Evolutionary conservation across 2,888 invertebrate species (phyloP).

Genomic region (Ornithoptera alexandrae): DNA sequence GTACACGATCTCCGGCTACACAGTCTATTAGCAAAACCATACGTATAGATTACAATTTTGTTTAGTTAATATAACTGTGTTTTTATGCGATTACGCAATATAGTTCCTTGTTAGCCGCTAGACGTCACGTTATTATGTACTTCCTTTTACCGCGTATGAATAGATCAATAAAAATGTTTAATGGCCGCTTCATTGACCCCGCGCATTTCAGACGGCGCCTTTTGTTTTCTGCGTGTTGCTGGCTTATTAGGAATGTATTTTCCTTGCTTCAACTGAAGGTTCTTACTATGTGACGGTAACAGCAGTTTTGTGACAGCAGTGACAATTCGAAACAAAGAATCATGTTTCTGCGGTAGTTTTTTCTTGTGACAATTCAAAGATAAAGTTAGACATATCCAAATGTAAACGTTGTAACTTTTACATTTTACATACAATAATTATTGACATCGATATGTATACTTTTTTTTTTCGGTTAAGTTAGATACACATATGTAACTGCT

Average conservation of each 20-base stretch:
- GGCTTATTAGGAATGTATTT: not conserved
- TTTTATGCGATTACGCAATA: conserved; percentile 6
- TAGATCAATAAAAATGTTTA: conserved; percentile 17
- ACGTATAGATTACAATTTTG: not conserved
- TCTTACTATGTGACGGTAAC: not conserved
- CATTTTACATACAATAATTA: too few relatives aligned
- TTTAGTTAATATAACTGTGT: not conserved
- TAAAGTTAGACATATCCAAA: too few relatives aligned
- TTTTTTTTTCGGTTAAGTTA: too few relatives aligned
- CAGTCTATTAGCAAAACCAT: too few relatives aligned
- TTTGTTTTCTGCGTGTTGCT: not conserved
- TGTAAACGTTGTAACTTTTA: too few relatives aligned
- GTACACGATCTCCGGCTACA: too few relatives aligned
- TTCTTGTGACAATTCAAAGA: too few relatives aligned
- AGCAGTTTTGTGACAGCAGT: not conserved
- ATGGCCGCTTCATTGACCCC: not conserved
- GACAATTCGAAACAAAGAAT: too few relatives aligned
- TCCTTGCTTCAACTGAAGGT: not conserved
- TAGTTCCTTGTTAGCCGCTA: not conserved
- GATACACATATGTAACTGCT: too few relatives aligned
- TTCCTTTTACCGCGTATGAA: conserved; percentile 24
- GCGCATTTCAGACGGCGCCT: conserved; percentile 1
- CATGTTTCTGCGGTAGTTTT: too few relatives aligned
- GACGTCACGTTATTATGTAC: conserved; percentile 13
- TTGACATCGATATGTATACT: too few relatives aligned